Base-by-base conservation (phyloP, 2,888 invertebrate species). In the Ellobium chinense region DNA sequence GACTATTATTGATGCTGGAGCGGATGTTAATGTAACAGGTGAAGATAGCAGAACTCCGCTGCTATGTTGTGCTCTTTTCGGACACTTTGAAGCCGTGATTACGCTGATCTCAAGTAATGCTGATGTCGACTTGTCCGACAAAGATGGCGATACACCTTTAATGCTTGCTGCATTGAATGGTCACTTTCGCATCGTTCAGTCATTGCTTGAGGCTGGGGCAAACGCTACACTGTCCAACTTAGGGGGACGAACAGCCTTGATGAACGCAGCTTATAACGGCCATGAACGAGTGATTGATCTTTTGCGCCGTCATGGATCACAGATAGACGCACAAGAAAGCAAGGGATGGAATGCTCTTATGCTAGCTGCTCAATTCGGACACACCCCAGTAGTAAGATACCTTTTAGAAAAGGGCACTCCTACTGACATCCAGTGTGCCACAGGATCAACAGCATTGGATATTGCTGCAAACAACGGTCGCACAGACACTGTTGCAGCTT, bases 271-370 rank as follows among this genome's bases (percentile, higher is more conserved):
- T 7, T 66, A 76, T 56, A 66, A 36, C 27, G 56, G 66, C 24
- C 36, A 76, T 56, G 36, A 66, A n/a, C 2, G 12, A 29, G 27
- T 66, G 31, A 66, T 76, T 39, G 36, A 31, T 1, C 27, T 29
- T 7, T 58, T 76, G 66, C 14, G 21, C 21, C 2, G 27, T 1
- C 12, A 66, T 14, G 39, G 36, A 29, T 14, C 65, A 5, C 36
- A 76, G 18, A 36, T 66, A 27, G 66, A 56, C 36, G 54, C 36
- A 7, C 34, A 37, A 24, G 76, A 76, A 24, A 18, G n/a, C 0
- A 76, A 76, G 36, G 76, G 76, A 18, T 76, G 76, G 76, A 76
- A 76, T 66, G 76, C 76, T n/a, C 54, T 76, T 29, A 66, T 76
- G 76, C 18, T 76, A 27, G 76, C 76, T 36, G 56, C 76, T 29